Base-by-base conservation (phyloP, 2,888 invertebrate species). In the Copidosoma aretas region DNA sequence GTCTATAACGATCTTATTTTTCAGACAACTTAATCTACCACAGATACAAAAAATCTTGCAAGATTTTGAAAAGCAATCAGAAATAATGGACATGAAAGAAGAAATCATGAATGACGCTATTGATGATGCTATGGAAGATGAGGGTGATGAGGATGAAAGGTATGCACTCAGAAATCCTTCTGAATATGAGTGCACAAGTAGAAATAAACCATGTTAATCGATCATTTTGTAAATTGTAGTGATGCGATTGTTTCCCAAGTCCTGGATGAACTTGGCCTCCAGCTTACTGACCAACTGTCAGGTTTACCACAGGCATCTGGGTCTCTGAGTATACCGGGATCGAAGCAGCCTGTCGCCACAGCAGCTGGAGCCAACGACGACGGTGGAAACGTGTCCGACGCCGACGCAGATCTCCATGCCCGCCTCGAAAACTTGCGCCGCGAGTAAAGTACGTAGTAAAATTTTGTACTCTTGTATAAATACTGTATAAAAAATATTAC, bases 11-110 rank as follows among this genome's bases (percentile, higher is more conserved):
- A 53, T 66, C 32, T 52, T 52, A 15, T 14, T 61, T 64, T 78
- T 5, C 71, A 88, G 93, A 32, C 94, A 95, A 83, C 86, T 99
- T 81, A 99, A 99, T 86, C 88, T 99, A 84, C 99, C 99, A 14
- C 98, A 99, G 87, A 99, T 99, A 81, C 98, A 99, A 85, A 93
- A 94, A 82, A 99, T 99, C 69, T 88, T 94, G 76, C 91, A 94
- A 86, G 98, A 98, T 82, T 99, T 99, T 85, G 99, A 99, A 85
- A 98, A 98, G 82, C 98, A 99, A 84, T 95, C 97, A 0, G 98
- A 99, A 86, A 97, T 99, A 65, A 99, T 99, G 99, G 98, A 99
- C 82, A 99, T 99, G 98, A 99, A 99, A 83, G 98, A 99, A 84
- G 99, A 99, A 86, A 96, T 99, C 90, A 99, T 99, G 92, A 97